Evolutionary conservation across 2,797 vertebrate species (phyloP), one percentile per base, ranked within the genome.

Genomic region (Sebastes matsubarae): DNA sequence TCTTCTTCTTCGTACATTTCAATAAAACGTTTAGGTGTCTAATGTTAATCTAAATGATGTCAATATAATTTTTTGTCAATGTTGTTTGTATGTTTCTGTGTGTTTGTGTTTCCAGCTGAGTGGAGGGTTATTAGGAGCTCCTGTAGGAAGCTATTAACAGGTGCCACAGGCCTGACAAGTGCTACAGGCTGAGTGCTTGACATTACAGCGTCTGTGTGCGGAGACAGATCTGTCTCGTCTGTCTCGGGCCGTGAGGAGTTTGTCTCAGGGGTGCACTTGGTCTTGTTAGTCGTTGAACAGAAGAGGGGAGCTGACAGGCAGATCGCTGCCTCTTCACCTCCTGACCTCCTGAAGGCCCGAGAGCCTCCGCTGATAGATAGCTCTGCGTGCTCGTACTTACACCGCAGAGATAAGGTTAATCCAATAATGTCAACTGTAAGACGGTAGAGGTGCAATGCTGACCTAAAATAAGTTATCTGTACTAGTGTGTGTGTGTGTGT

Each of bases 261-360:
- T 20, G 77, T 77, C 77, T 83, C 67, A 8, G 70, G 76, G 76
- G 73, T 24, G 65, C 72, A 85, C 82, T 84, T 57, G 71, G 42
- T 57, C 54, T 50, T 32, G 71, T 71, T 14, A 61, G 50, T 24
- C 55, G 67, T 85, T 55, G 68, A 66, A 32, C 68, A 60, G 60
- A 68, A 79, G 75, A 81, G 68, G 18, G 54, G 63, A 85, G 75
- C 67, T 88, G 85, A 91, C 87, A 88, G 85, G 36, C 38, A 61
- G 71, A 87, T 91, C 69, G 27, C 61, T 80, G 61, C 78, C 83
- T 81, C 83, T 82, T 92, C 74, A 88, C 80, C 86, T 84, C 69
- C 22, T 87, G 77, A 91, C 84, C 81, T 74, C 65, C 25, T 63
- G 12, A 50, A 66, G 42, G 72, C 79, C 36, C 68, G 57, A 64